Evolutionary conservation across 2,113 vertebrate species (phyloP), one percentile per base, ranked within the genome.

Genomic region (Macheiramphus alcinus): DNA sequence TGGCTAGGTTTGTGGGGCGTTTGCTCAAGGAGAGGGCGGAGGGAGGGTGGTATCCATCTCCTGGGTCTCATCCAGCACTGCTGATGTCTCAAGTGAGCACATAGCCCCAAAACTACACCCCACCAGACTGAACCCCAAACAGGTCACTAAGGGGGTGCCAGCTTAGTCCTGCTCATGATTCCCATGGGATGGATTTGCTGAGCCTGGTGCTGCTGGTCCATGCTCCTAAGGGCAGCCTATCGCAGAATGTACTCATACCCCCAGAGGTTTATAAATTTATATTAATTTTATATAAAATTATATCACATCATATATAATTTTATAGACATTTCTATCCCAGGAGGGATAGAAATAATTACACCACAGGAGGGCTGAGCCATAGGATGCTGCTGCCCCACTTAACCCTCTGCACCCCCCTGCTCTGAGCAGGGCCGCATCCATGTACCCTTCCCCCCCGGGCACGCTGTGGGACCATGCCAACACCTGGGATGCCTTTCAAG

Each of bases 1-100:
- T 32, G 38, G 21, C 58, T 45, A 40, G 62, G 38, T 38, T 63
- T 7, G 0, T 1, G 2, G 58, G 21, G 26, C 0, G 0, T 62
- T 73, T 73, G 47, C 27, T 32, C 21, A 8, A 63, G 34, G 27
- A 83, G 25, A 19, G 9, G 45, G 15, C 0, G 0, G 11, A 10
- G n/a, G 32, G 19, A 52, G 34, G 48, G 29, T 29, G 11, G 18
- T 47, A 8, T 26, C 53, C 31, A 36, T 14, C 72, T 68, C 72
- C 84, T 17, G 32, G 43, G 32, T 61, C 53, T 32, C 20, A 50
- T 52, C 45, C 17, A 21, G 73, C 73, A 16, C 25, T 42, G 62
- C 13, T 0, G 2, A 9, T 29, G 16, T 31, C 84, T 36, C 53
- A 13, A 3, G 15, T 18, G 72, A 78, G 63, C 31, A 16, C 13